Percentiles rank a stretch among this genome's conserved stretches.
phyloP scores from a whole-genome alignment of 2,797 vertebrate species.

The Emys orbicularis region DNA sequence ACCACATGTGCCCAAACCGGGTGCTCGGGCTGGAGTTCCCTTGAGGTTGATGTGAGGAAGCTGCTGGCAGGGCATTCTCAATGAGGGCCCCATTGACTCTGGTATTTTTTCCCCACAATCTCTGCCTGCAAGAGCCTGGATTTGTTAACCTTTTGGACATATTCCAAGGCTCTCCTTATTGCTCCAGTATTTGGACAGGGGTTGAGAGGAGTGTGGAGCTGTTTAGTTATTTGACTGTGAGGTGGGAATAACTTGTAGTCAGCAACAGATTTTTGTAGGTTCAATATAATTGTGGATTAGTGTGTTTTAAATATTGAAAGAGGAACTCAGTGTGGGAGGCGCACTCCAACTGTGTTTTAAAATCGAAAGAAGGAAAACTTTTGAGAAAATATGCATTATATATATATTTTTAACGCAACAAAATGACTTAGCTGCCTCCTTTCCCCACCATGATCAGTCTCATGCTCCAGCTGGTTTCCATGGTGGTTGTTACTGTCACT shows the following conservation, averaged over 20 bases:
- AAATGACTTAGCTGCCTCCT: conserved; percentile 37
- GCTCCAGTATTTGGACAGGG: neutral
- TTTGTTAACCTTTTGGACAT: rapidly evolving
- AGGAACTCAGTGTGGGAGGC: rapidly evolving
- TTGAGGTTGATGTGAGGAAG: rapidly evolving
- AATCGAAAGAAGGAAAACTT: neutral
- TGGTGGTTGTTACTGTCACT: conserved; percentile 76
- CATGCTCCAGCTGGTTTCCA: conserved; percentile 72
- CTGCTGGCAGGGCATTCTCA: neutral
- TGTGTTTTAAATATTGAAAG: neutral
- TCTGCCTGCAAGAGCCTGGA: neutral
- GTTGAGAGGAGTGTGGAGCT: neutral
- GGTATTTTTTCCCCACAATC: neutral
- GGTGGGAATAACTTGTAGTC: neutral
- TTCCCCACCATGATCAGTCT: conserved; percentile 50
- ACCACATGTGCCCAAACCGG: neutral
- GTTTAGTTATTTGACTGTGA: neutral
- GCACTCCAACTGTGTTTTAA: neutral
- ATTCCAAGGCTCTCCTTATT: neutral
- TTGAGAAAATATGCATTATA: neutral
- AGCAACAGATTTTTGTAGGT: neutral
- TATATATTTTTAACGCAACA: neutral
- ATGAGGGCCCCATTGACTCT: neutral
- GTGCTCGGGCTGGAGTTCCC: neutral
- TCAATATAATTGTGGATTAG: rapidly evolving